Conservation (phyloP, 2,113 vertebrate genomes). For the Mola mola region DNA sequence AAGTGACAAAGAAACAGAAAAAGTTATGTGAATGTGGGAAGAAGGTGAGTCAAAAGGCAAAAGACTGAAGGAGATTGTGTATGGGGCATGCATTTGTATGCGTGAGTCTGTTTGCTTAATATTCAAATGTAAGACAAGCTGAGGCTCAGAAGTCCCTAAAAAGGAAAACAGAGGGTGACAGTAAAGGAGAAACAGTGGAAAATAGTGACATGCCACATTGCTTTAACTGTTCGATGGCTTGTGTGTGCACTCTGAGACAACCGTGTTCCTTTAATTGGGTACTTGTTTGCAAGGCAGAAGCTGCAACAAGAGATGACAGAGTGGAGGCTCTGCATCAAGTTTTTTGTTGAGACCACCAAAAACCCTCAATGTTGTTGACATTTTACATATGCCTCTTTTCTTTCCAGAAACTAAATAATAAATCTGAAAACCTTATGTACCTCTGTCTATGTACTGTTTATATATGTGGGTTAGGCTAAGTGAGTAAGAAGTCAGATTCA, state of each 20-base stretch:
- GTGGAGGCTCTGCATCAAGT: neutral
- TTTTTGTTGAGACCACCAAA: neutral
- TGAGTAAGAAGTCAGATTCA: too few relatives aligned
- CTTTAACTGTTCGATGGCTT: neutral
- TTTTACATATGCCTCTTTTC: neutral
- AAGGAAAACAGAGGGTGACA: constrained; percentile 10
- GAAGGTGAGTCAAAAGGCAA: constrained; percentile 42
- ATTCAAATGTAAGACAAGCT: constrained; percentile 17
- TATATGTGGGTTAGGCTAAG: too few relatives aligned
- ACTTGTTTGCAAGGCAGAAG: neutral
- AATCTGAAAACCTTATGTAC: neutral
- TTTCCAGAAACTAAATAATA: neutral
- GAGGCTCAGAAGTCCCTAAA: constrained; percentile 17
- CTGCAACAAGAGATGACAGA: constrained; percentile 1
- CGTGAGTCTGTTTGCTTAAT: constrained; percentile 15
- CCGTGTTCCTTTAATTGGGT: constrained; percentile 8
- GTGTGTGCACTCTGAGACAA: neutral
- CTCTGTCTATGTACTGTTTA: neutral
- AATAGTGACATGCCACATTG: constrained; percentile 3
- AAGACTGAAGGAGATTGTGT: constrained; percentile 8
- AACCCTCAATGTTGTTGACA: neutral
- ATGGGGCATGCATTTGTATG: neutral
- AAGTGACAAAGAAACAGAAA: constrained; percentile 4
- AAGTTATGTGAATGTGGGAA: constrained; percentile 27
- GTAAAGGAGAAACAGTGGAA: constrained; percentile 24